Evolutionary conservation across 2,113 vertebrate species (phyloP).

Genomic region (Helogale parvula): DNA sequence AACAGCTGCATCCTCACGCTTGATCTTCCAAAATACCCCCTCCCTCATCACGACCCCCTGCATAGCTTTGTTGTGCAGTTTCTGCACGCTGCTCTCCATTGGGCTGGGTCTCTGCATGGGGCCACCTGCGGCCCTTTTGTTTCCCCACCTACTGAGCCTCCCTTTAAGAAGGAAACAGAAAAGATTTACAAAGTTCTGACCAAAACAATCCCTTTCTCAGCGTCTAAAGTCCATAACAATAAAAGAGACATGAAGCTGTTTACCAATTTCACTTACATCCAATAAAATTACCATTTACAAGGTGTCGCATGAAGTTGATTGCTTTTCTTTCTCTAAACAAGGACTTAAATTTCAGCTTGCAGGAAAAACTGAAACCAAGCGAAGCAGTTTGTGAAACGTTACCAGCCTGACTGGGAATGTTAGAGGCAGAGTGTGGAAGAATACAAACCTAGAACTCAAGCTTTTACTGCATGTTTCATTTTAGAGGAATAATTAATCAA

Average conservation of each 20-base stretch:
- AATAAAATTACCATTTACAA: constrained; percentile 2
- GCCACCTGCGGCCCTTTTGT: not conserved
- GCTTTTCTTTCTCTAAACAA: constrained; percentile 42
- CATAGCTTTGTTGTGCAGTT: not conserved
- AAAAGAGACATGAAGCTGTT: not conserved
- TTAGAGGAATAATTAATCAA: constrained; percentile 51
- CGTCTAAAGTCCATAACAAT: not conserved
- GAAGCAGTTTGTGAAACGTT: not conserved
- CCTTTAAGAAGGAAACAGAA: not conserved
- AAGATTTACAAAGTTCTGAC: not conserved
- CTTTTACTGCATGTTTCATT: not conserved
- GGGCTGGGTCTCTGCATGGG: not conserved
- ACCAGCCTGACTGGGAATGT: not conserved
- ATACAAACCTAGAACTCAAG: not conserved
- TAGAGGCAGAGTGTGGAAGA: not conserved
- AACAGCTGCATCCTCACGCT: not conserved
- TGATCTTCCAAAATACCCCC: not conserved
- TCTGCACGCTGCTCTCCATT: not conserved
- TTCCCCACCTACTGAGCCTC: not conserved
- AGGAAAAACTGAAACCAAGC: not conserved
- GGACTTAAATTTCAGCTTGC: constrained; percentile 49
- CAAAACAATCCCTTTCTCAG: not conserved
- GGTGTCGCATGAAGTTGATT: not conserved
- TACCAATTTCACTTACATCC: not conserved
- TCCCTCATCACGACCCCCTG: not conserved